Percentiles rank a stretch among this genome's conserved stretches.
These are phyloP conservation scores for Trichogramma pretiosum DNA, from an alignment of 1,140 invertebrate species.

Conservation along the genomic window DNA sequence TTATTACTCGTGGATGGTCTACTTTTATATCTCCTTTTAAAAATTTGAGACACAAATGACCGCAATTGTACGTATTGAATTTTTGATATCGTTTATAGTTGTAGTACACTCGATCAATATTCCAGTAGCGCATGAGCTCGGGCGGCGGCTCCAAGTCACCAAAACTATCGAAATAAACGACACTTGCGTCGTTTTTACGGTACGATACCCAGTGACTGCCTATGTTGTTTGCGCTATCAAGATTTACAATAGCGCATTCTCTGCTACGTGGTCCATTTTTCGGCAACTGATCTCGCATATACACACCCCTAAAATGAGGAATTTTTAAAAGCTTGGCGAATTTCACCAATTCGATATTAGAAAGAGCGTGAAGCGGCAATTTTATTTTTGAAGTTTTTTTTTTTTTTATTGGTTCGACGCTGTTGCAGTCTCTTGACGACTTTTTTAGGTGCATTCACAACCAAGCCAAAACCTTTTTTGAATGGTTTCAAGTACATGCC, in stretches of 20 bases:
- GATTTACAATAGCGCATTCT: slow-evolving; percentile 15
- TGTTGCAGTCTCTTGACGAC: too few species aligned
- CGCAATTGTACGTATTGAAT: slow-evolving; percentile 18
- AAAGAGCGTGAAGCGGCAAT: slow-evolving; percentile 18
- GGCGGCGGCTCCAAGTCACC: slow-evolving; percentile 24
- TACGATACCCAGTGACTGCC: slow-evolving; percentile 31
- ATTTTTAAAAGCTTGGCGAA: slow-evolving; percentile 21
- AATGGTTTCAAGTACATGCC: slow-evolving; percentile 32
- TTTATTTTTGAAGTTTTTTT: slow-evolving; percentile 20
- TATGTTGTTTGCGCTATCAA: slow-evolving; percentile 16
- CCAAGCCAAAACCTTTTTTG: slow-evolving; percentile 26
- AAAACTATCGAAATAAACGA: slow-evolving; percentile 26
- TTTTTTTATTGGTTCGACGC: too few species aligned
- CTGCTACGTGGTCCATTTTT: slow-evolving; percentile 4
- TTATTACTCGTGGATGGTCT: background rate
- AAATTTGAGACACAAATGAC: slow-evolving; percentile 26
- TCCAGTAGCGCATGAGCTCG: slow-evolving; percentile 25
- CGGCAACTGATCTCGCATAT: slow-evolving; percentile 25
- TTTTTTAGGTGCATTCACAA: too few species aligned
- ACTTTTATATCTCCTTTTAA: background rate
- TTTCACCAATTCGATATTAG: slow-evolving; percentile 21
- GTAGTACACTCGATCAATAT: slow-evolving; percentile 19
- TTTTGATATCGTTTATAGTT: slow-evolving; percentile 23
- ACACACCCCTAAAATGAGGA: slow-evolving; percentile 23
- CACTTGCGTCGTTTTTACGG: slow-evolving; percentile 20